Percentiles rank a stretch among this genome's conserved stretches.
Conservation (phyloP, 1,140 invertebrate species). For the Branchinecta lynchi region DNA sequence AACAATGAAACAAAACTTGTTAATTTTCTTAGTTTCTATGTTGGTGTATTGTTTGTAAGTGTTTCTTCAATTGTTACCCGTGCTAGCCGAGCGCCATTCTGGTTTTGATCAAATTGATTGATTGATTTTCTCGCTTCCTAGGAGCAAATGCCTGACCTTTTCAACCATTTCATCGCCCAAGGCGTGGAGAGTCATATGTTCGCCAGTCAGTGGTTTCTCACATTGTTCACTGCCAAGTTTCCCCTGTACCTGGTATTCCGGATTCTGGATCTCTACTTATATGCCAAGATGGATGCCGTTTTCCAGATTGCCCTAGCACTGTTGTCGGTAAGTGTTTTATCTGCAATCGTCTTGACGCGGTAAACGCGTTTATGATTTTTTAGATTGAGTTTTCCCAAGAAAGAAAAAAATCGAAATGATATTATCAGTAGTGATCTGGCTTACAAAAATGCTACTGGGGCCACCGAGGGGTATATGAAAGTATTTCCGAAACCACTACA, state of each 20-base stretch:
- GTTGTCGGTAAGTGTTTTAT: conserved; percentile 49
- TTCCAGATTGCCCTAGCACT: conserved; percentile 82
- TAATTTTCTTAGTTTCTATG: too few relatives aligned
- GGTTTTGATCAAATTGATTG: not conserved
- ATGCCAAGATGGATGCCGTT: conserved; percentile 82
- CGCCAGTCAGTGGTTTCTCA: conserved; percentile 98
- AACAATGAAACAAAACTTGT: too few relatives aligned
- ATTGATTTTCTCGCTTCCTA: conserved; percentile 30
- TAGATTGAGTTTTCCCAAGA: too few relatives aligned
- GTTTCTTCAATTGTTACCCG: too few relatives aligned
- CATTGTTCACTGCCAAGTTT: conserved; percentile 94
- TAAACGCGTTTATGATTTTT: too few relatives aligned
- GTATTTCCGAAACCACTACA: too few relatives aligned
- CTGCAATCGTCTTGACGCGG: too few relatives aligned
- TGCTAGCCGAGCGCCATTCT: not conserved
- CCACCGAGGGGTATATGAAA: too few relatives aligned
- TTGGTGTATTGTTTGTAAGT: too few relatives aligned
- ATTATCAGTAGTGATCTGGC: too few relatives aligned
- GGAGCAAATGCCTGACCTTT: conserved; percentile 80
- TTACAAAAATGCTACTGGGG: too few relatives aligned
- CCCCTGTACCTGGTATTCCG: conserved; percentile 93
- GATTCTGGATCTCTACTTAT: conserved; percentile 87
- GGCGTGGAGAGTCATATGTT: conserved; percentile 98
- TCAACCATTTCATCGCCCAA: conserved; percentile 75
- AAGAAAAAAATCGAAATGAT: too few relatives aligned